A percentile compares a stretch with the other conserved stretches of the same genome.
Conservation (phyloP, 2,888 invertebrate species). For the Melanchra persicariae region DNA sequence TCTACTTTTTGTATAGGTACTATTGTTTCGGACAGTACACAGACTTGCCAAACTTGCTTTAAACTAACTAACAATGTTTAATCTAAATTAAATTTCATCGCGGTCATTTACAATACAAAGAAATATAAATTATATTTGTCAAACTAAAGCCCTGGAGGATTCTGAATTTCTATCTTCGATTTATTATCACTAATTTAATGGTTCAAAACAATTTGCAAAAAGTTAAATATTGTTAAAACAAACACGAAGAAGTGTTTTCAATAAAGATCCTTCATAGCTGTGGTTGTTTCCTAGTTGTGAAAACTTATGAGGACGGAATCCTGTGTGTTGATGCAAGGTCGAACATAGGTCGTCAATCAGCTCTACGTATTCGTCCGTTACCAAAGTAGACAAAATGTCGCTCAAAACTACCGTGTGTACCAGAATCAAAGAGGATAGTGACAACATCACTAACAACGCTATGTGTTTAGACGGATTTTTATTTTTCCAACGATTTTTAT, state of each 20-base stretch:
- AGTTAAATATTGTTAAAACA: not conserved
- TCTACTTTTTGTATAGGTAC: too few species aligned
- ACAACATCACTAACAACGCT: conserved; percentile 1
- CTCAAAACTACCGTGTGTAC: not conserved
- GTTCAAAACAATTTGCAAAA: too few species aligned
- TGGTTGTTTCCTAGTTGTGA: not conserved
- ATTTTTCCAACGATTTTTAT: conserved; percentile 23
- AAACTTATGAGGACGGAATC: not conserved
- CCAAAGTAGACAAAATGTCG: conserved; percentile 1
- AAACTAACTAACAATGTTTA: not conserved
- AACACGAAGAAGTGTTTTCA: not conserved
- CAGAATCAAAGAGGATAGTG: conserved; percentile 4
- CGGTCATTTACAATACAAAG: too few species aligned
- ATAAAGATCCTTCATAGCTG: not conserved
- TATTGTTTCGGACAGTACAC: too few species aligned
- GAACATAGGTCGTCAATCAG: conserved; percentile 12
- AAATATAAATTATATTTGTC: too few species aligned
- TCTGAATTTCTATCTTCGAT: too few species aligned
- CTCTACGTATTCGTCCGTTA: too few species aligned
- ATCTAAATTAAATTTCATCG: too few species aligned
- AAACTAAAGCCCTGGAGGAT: too few species aligned
- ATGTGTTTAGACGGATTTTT: not conserved
- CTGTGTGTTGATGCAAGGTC: too few species aligned
- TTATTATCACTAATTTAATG: too few species aligned
- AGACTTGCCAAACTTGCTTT: too few species aligned